Base-by-base conservation (phyloP, 2,888 invertebrate species). In the Hirudinaria manillensis region DNA sequence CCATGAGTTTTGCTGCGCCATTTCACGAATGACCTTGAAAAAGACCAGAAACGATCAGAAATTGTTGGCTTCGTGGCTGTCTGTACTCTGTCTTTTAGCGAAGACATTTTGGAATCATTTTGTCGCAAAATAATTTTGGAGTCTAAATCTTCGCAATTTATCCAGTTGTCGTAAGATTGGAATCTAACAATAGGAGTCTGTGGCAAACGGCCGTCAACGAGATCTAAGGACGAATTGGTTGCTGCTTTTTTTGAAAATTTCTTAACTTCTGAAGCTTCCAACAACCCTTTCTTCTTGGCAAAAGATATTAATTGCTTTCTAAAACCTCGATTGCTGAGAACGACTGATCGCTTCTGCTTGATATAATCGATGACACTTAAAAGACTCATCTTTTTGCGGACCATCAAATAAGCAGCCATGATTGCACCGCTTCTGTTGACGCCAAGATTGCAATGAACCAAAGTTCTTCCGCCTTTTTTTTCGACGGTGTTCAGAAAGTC, bases 371-470 rank as follows among this genome's bases (percentile, higher is more conserved):
- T 66, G 13, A 77, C 78, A 32, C 78, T 71, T 29, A 80, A 75
- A 13, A 80, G 78, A 7, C 76, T 55, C 76, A 67, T 75, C 16
- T 76, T 66, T 27, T 77, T 70, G 27, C 76, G 71, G 10, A 70
- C 72, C 79, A 80, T 77, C 61, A 80, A 65, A 73, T 77, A 80
- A 19, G 79, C 79, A 3, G 79, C 79, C 13, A 77, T 77, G 1
- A 80, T 65, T 2, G 80, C 79, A 7, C 79, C 80, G 70, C 79
- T 79, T 16, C 80, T 70, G 72, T 80, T 80, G 7, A 80, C 77
- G 19, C 80, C 80, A 61, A 80, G 73, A 45, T 80, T 79, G 74
- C 80, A 80, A 75, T 80, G 80, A 21, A 80, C 79, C 61, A 80
- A 71, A 16, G 77, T 77, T 16, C 74, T 77, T 24, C 79, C 79